These are phyloP conservation scores for Montipora capitata DNA, from an alignment of 92 coral and sea anemone genomes.

Conservation along the genomic window DNA sequence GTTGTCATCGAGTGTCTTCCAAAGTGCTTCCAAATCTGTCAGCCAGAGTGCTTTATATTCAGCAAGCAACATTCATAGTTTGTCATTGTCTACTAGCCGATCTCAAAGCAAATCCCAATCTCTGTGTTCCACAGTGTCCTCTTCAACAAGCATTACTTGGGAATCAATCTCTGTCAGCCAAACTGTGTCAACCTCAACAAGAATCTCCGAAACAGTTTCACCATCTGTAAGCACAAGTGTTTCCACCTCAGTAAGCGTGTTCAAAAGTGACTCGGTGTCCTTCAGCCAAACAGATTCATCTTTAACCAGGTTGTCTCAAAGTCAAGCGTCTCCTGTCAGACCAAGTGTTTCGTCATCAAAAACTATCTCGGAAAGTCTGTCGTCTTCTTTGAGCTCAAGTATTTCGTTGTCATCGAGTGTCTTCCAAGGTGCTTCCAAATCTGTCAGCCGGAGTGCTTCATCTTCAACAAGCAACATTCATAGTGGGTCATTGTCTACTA, in stretches of 20 bases:
- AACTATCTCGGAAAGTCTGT: too few relatives aligned
- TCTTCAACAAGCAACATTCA: not conserved
- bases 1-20: not conserved
- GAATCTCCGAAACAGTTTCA: too few relatives aligned
- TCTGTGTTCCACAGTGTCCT: too few relatives aligned
- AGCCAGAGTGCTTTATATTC: not conserved
- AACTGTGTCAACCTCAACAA: too few relatives aligned
- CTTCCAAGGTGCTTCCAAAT: too few relatives aligned
- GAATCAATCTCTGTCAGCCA: not conserved
- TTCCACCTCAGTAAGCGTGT: not conserved
- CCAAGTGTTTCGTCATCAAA: not conserved
- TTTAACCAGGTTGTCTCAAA: not conserved
- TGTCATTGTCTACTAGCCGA: not conserved
- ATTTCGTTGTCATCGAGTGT: too few relatives aligned
- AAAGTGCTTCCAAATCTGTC: not conserved
- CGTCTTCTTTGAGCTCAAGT: too few relatives aligned
- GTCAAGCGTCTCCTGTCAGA: not conserved
- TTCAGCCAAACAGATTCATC: not conserved
- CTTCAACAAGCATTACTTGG: too few relatives aligned
- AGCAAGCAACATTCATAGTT: not conserved
- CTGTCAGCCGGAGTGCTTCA: too few relatives aligned
- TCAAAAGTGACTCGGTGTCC: not conserved
- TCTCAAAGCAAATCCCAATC: not conserved
- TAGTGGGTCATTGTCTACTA: not conserved
- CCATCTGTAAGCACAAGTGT: too few relatives aligned